Evolutionary conservation across 1,140 invertebrate species (phyloP), one percentile per base, ranked within the genome.

Genomic region (Meloidogyne exigua): DNA sequence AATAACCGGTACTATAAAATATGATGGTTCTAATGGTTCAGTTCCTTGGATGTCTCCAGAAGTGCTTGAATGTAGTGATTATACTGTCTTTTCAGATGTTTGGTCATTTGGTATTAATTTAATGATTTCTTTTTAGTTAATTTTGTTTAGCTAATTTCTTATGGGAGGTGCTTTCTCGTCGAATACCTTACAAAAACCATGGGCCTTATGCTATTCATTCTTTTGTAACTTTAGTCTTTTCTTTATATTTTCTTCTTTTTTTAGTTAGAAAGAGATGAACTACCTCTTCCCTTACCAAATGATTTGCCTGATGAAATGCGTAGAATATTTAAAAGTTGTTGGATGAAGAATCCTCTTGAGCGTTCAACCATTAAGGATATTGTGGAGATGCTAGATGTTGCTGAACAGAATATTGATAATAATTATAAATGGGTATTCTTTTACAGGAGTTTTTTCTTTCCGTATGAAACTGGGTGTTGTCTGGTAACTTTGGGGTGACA

Each of bases 41-140:
- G 11, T 72, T 28, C 62, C 68, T 18, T 79, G 77, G 77, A 79
- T 79, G 65, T 42, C 77, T 15, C 77, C 77, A n/a, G 77, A 79
- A 63, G 42, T 79, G 21, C 32, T 79, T 13, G 67, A 72, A 32
- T 57, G 42, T 13, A 78, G 26, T 15, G 25, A 25, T 39, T 36
- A 42, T 13, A 32, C 76, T 13, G 68, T 36, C 21, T 39, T 28
- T 15, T 49, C 44, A 21, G 77, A 79, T 63, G 63, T 79, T 25
- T 76, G 74, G 70, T 75, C 57, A 0, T 76, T 76, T 44, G 75
- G 72, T 76, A 42, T 10, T 39, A 4, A 63, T 32, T 72, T 42
- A 23, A 23, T 62, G 23, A 0, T 23, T 0, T 63, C 32, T 9
- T 49, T 15, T 0, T 18, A 25, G 1, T 21, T 28, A 18, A 21